Evolutionary conservation across 2,113 vertebrate genomes (phyloP), one percentile per base, ranked within the genome.

Genomic region (Physeter macrocephalus): DNA sequence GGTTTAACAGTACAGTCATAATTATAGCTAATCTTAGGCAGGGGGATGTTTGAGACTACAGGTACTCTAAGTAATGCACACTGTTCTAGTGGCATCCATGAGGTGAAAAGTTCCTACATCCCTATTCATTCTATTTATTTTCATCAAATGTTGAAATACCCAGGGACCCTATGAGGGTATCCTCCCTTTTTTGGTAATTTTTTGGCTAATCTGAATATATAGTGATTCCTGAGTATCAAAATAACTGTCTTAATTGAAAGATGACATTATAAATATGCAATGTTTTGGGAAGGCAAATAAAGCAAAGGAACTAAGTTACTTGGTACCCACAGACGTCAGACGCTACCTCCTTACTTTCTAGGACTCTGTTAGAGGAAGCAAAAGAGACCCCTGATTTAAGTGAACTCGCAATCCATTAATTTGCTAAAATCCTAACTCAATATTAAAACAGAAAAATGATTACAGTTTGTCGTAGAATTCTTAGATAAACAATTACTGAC

Each of bases 131-230:
- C 14, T 27, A 78, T 86, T 23, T 61, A 81, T 96, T 84, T n/a
- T 67, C 36, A 46, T 84, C 20, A 81, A 84, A 54, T 91, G 67
- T n/a, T 91, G 8, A 93, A 91, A 88, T 64, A 54, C 4, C 9
- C 8, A 59, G 10, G 12, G 3, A 67, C 1, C 1, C 6, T 64
- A 8, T 46, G 43, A 13, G 66, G 15, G 0, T 46, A 1, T 64
- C n/a, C 6, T 67, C 10, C 0, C 52, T 46, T 46, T 39, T 31
- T 43, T 8, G 3, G 20, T 31, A 82, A 25, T 80, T 29, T 39
- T 64, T 74, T 62, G 14, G 23, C 15, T 77, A 88, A 17, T 93
- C 1, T 88, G 27, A 71, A 90, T 69, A 95, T 57, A 27, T 18
- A 83, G 23, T 87, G 9, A 5, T 57, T 88, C 6, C 21, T 84